phyloP scores from a whole-genome alignment of 2,888 invertebrate genomes.

The Cheilosia scutellata region DNA sequence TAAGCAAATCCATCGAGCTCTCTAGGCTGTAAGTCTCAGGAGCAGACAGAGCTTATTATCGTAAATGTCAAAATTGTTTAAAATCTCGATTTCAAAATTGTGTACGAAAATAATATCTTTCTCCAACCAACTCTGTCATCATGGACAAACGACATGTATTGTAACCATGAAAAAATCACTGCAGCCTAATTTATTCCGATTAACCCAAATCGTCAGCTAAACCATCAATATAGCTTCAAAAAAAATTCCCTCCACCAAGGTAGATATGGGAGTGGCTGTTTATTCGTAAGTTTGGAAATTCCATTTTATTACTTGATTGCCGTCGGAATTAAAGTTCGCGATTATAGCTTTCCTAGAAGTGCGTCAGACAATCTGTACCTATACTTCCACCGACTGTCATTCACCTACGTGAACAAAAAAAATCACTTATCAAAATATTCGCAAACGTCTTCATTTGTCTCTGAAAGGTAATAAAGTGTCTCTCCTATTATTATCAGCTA shows the following conservation, averaged over 20 bases:
- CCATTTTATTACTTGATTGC: not conserved
- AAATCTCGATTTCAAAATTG: no score
- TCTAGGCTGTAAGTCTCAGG: no score
- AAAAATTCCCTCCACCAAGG: not conserved
- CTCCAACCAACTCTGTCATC: no score
- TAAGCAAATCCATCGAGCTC: no score
- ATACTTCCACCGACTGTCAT: no score
- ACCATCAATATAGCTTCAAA: no score
- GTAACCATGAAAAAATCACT: no score
- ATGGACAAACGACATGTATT: no score
- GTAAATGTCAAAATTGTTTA: no score
- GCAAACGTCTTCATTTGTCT: conserved; percentile 22
- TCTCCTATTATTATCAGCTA: not conserved
- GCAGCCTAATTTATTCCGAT: no score
- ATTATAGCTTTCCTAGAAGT: not conserved
- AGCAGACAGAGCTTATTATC: no score
- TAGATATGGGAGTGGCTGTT: not conserved
- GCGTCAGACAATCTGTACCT: not conserved
- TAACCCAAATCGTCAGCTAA: not conserved
- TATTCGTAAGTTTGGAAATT: not conserved
- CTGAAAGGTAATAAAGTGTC: conserved; percentile 28
- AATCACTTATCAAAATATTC: conserved; percentile 1
- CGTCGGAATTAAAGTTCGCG: not conserved
- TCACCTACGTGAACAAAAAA: not conserved
- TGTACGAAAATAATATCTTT: no score